A percentile compares a stretch with the other conserved stretches of the same genome.
Evolutionary conservation across 2,113 vertebrate genomes (phyloP).

Genomic region (Trematocara stigmaticum): DNA sequence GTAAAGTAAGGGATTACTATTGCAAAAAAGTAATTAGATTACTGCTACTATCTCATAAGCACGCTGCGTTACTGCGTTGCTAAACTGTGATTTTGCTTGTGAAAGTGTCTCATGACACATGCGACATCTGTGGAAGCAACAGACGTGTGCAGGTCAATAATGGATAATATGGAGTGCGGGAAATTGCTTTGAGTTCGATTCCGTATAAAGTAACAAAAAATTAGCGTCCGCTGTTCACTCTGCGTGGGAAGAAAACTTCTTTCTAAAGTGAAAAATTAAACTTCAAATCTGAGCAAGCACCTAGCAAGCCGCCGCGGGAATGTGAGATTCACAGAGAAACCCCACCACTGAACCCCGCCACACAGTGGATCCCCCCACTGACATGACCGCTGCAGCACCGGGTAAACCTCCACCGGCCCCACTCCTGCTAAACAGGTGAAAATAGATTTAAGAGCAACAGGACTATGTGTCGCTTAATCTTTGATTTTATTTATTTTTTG

Average conservation of each 20-base stretch:
- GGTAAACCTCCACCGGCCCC: not conserved
- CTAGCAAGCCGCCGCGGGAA: not conserved
- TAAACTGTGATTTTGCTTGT: not conserved
- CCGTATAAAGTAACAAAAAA: not conserved
- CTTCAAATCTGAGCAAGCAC: not conserved
- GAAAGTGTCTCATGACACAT: not conserved
- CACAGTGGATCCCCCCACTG: accelerated
- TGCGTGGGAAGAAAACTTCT: accelerated
- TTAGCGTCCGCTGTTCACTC: not conserved
- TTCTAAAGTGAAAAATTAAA: not conserved
- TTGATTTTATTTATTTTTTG: no score
- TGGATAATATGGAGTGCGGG: not conserved
- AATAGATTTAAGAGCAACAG: not conserved
- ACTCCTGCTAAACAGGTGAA: not conserved
- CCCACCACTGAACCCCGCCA: not conserved
- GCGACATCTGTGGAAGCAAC: not conserved
- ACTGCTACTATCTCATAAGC: not conserved
- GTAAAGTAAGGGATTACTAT: not conserved
- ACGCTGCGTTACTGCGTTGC: not conserved
- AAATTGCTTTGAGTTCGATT: not conserved
- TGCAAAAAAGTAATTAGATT: not conserved
- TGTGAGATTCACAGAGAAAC: not conserved
- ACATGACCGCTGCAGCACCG: not conserved
- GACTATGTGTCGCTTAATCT: no score
- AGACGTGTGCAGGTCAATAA: not conserved